Conservation (phyloP, 2,888 invertebrate genomes). For the Holacanthella duospinosa region DNA sequence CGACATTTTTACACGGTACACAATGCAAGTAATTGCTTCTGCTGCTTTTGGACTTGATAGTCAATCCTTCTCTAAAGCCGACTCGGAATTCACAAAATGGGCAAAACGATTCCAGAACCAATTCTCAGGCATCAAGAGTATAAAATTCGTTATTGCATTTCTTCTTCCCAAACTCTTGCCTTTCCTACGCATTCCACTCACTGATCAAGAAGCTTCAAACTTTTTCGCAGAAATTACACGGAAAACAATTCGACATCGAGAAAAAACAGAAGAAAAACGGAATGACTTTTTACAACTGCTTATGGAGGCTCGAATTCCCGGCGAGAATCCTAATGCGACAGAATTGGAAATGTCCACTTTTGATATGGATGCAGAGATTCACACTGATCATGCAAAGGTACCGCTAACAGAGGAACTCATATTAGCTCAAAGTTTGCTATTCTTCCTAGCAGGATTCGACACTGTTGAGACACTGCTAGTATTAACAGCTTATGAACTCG, state of each 20-base stretch:
- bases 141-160: constrained; percentile 1
- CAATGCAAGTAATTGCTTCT: constrained; percentile 39
- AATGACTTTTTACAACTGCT: constrained; percentile 14
- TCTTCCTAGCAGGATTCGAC: constrained; percentile 14
- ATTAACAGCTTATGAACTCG: constrained; percentile 11
- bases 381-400: not conserved
- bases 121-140: not conserved
- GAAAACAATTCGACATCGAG: constrained; percentile 11
- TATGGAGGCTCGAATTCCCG: constrained; percentile 4
- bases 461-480: not conserved
- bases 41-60: constrained; percentile 44
- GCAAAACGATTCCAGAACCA: constrained; percentile 13
- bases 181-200: not conserved
- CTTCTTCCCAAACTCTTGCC: constrained; percentile 6
- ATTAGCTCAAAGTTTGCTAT: constrained; percentile 8
- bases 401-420: constrained; percentile 9
- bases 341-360: not conserved
- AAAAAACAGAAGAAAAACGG: constrained; percentile 1
- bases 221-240: constrained; percentile 9
- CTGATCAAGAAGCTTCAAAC: not conserved
- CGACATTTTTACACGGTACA: constrained; percentile 15
- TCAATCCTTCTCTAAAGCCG: not conserved
- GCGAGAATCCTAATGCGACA: not conserved
- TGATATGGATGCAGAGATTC: constrained; percentile 11
- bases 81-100: constrained; percentile 9